phyloP scores from a whole-genome alignment of 1,140 invertebrate species.

The Drosophila guanche region DNA sequence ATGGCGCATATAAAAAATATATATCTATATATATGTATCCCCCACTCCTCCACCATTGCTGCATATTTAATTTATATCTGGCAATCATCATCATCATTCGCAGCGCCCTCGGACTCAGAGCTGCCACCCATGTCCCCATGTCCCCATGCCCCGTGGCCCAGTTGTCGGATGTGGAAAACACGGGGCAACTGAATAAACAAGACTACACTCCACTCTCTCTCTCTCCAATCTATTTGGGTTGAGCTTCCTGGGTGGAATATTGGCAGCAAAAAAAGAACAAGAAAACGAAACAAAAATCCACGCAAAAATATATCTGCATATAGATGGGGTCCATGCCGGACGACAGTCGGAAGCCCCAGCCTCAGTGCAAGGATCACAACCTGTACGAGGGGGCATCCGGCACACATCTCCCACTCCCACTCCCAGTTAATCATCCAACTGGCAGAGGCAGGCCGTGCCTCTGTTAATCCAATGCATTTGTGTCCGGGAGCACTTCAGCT shows the following conservation, averaged over 20 bases:
- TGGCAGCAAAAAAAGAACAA: constrained; percentile 2
- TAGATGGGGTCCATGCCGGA: constrained; percentile 11
- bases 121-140: constrained; percentile 42
- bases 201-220: constrained; percentile 23
- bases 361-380: constrained; percentile 18
- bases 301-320: constrained; percentile 53
- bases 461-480: constrained; percentile 94
- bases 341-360: constrained; percentile 18
- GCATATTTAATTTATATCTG: constrained; percentile 78
- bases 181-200: constrained; percentile 57
- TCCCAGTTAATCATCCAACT: constrained; percentile 87
- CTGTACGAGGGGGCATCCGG: constrained; percentile 25
- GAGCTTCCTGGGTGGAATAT: constrained; percentile 36
- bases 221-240: constrained; percentile 23
- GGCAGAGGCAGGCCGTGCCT: constrained; percentile 91
- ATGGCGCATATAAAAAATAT: constrained; percentile 69
- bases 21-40: constrained; percentile 43
- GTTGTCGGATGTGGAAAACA: constrained; percentile 36
- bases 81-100: constrained; percentile 53
- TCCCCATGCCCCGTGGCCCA: constrained; percentile 9
- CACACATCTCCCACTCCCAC: constrained; percentile 48
- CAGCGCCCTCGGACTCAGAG: constrained; percentile 46
- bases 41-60: constrained; percentile 27
- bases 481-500: constrained; percentile 86
- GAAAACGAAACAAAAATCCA: constrained; percentile 45